Evolutionary conservation across 2,113 vertebrate species (phyloP).

Genomic region (Ascaphus truei): DNA sequence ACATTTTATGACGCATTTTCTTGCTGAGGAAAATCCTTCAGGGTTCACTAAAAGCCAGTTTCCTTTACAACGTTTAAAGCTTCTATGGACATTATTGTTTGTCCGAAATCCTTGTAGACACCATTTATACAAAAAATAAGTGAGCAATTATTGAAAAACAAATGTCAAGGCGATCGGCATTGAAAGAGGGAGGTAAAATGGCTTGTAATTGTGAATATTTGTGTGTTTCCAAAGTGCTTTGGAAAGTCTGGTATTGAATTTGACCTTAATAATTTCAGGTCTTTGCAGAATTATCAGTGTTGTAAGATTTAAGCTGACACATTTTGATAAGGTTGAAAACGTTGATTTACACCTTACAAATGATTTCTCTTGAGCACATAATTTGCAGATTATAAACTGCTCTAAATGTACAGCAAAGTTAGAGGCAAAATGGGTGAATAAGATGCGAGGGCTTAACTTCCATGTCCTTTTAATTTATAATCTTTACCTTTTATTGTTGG

Average conservation of each 20-base stretch:
- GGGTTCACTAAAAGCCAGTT: background rate
- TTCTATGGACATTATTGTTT: background rate
- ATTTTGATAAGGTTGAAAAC: background rate
- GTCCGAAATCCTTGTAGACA: background rate
- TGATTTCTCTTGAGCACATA: background rate
- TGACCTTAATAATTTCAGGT: conserved; percentile 19
- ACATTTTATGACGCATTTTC: too few species aligned
- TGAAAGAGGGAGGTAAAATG: background rate
- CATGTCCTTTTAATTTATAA: too few species aligned
- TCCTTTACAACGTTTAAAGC: background rate
- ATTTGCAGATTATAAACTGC: background rate
- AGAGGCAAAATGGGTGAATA: background rate
- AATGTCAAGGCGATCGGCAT: background rate
- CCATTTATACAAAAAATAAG: background rate
- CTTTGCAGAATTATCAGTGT: background rate
- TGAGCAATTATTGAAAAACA: background rate
- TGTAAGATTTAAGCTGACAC: background rate
- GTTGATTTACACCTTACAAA: background rate
- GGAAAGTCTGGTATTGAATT: conserved; percentile 2
- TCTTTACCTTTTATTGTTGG: too few species aligned
- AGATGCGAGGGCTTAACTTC: too few species aligned
- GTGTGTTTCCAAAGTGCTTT: conserved; percentile 2
- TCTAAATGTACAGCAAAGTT: background rate
- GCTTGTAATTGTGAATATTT: conserved; percentile 15
- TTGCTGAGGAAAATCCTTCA: too few species aligned